Evolutionary conservation across 2,888 invertebrate genomes (phyloP).

Genomic region (Chloromyia formosa): DNA sequence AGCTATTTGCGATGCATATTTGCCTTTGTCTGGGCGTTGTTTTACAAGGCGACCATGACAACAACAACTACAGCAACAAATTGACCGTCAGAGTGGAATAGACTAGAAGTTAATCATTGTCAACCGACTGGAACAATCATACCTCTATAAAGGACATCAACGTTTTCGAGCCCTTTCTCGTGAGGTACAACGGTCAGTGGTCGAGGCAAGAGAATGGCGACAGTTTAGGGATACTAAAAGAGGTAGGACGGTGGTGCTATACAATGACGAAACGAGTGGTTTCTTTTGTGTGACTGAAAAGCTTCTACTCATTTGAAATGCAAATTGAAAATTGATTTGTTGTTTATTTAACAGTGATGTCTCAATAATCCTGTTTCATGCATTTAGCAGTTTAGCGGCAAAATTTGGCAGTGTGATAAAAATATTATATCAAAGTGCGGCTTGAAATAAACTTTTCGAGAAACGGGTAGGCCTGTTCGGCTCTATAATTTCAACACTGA

Average conservation of each 20-base stretch:
- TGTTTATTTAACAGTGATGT: neutral
- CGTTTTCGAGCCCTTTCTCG: neutral
- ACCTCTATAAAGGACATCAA: neutral
- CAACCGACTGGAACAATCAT: slow-evolving; percentile 21
- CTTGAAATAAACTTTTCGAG: too few relatives aligned
- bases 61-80: slow-evolving; percentile 43
- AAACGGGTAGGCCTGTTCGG: too few relatives aligned
- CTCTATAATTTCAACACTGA: too few relatives aligned
- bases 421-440: too few relatives aligned
- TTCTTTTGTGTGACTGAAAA: neutral
- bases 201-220: neutral
- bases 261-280: slow-evolving; percentile 1
- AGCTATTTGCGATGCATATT: slow-evolving; percentile 16
- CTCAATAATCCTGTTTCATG: neutral
- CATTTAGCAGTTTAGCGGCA: too few relatives aligned
- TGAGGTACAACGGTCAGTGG: neutral
- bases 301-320: slow-evolving; percentile 21
- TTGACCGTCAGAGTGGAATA: slow-evolving; percentile 44
- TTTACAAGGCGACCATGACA: slow-evolving; percentile 35
- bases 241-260: neutral
- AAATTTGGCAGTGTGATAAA: too few relatives aligned
- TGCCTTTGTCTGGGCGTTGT: slow-evolving; percentile 29
- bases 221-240: neutral
- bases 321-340: slow-evolving; percentile 20
- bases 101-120: slow-evolving; percentile 47